Conservation (phyloP, 2,888 invertebrate genomes). For the Agrilus mali region DNA sequence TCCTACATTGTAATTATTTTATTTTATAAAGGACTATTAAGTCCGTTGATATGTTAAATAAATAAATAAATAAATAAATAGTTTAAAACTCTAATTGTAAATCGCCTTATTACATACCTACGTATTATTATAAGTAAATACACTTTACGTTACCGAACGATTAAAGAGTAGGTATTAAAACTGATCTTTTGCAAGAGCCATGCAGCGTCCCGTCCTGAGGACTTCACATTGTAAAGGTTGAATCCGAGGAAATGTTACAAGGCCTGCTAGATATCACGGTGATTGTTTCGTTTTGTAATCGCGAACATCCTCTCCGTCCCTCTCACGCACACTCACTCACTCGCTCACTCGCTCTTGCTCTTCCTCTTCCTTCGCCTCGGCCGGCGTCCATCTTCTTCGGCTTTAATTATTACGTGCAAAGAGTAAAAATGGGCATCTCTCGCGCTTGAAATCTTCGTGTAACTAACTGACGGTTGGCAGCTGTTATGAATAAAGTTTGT, state of each 20-base stretch:
- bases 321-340: slow-evolving; percentile 12
- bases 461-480: slow-evolving; percentile 32
- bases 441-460: slow-evolving; percentile 31
- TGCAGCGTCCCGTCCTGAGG: too few species aligned
- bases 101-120: too few species aligned
- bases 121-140: too few species aligned
- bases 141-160: too few species aligned
- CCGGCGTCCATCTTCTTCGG: not conserved
- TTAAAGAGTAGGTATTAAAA: too few species aligned
- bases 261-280: slow-evolving; percentile 36
- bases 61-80: too few species aligned
- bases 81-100: too few species aligned
- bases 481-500: slow-evolving; percentile 10
- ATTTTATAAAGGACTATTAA: too few species aligned
- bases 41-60: too few species aligned
- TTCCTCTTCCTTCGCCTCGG: slow-evolving; percentile 7
- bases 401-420: slow-evolving; percentile 31
- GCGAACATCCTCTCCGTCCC: slow-evolving; percentile 16
- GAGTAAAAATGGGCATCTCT: slow-evolving; percentile 28
- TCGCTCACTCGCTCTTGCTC: slow-evolving; percentile 2
- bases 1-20: too few species aligned
- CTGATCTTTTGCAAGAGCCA: too few species aligned
- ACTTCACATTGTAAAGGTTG: slow-evolving; percentile 26
- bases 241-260: slow-evolving; percentile 35
- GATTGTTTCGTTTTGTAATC: slow-evolving; percentile 31